These are phyloP conservation scores for Natator depressus DNA, from an alignment of 2,113 vertebrate genomes.

Conservation along the genomic window DNA sequence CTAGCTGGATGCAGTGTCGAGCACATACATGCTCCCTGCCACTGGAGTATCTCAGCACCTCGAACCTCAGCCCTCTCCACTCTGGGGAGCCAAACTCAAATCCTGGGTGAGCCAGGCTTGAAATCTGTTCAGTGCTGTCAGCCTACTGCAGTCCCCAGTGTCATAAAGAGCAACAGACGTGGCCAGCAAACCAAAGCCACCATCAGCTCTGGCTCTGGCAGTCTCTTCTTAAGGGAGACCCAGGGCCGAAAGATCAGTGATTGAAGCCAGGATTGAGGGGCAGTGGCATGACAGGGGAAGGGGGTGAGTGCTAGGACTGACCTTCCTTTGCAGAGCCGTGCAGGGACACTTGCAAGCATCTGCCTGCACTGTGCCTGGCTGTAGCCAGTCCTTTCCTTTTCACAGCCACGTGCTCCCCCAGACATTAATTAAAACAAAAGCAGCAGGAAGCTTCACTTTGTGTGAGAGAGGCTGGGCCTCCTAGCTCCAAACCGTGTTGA, in stretches of 20 bases:
- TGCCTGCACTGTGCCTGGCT: not conserved
- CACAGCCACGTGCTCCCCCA: not conserved
- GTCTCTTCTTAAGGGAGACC: not conserved
- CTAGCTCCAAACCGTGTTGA: fast-evolving
- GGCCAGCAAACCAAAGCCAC: not conserved
- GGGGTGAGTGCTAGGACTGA: too few species aligned
- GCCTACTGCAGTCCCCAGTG: not conserved
- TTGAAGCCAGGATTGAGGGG: not conserved
- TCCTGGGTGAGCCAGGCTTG: constrained; percentile 19
- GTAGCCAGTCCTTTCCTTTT: not conserved
- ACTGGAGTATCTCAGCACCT: not conserved
- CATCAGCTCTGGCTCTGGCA: not conserved
- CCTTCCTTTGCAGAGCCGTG: not conserved
- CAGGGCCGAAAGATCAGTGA: not conserved
- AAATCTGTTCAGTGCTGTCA: not conserved
- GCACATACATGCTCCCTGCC: not conserved
- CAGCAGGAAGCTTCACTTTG: not conserved
- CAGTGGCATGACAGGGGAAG: not conserved
- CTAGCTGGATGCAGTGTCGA: not conserved
- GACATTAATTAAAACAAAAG: not conserved
- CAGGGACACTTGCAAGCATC: not conserved
- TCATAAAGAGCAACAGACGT: not conserved
- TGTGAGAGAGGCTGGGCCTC: not conserved
- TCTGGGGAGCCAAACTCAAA: constrained; percentile 7
- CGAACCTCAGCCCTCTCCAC: constrained; percentile 16